Conservation (phyloP, 1,140 invertebrate genomes). For the Bombus superbus region DNA sequence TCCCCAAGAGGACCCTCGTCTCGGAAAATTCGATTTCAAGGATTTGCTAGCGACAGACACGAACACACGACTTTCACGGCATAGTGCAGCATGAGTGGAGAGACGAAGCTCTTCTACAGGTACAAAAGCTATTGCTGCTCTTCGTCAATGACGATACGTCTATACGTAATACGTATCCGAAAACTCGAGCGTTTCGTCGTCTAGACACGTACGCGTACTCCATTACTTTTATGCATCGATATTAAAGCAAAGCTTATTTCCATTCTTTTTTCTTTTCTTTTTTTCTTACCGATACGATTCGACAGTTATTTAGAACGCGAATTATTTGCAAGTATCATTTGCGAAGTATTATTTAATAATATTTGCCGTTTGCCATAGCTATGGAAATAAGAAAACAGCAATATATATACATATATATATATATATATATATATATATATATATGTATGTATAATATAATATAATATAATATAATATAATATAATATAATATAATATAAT, state of each 20-base stretch:
- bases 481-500: no score
- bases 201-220: neutral
- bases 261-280: neutral
- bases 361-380: neutral
- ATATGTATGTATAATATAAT: no score
- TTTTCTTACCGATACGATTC: neutral
- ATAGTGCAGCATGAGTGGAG: slow-evolving; percentile 2
- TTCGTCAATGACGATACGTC: slow-evolving; percentile 31
- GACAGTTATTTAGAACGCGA: neutral
- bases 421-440: no score
- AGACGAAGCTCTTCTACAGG: slow-evolving; percentile 33
- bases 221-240: neutral
- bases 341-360: neutral
- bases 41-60: slow-evolving; percentile 58
- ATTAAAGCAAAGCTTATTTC: neutral
- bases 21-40: slow-evolving; percentile 63
- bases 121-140: slow-evolving; percentile 39
- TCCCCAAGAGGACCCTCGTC: slow-evolving; percentile 49
- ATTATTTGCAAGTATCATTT: neutral
- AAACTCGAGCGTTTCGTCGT: slow-evolving; percentile 6
- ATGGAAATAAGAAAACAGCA: neutral
- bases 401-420: no score
- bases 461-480: no score
- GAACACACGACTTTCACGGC: slow-evolving; percentile 32
- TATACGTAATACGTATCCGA: slow-evolving; percentile 1